Base-by-base conservation (phyloP, 53 echinoderm and acorn worm genomes). In the Hippasteria phrygiana region DNA sequence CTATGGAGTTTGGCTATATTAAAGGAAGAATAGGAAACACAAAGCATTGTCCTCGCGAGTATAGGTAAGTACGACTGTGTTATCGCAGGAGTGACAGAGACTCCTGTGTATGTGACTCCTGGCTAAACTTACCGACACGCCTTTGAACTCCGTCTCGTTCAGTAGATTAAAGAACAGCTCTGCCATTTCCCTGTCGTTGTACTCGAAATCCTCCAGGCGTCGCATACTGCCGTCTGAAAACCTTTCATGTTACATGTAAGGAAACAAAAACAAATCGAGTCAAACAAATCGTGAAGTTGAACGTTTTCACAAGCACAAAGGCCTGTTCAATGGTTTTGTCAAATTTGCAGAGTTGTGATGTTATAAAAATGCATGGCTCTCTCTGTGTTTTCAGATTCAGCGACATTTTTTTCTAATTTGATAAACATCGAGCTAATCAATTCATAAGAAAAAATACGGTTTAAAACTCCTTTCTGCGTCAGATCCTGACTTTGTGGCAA, bases 171-270 rank as follows among this genome's bases (percentile, higher is more conserved):
- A 91, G 59, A 91, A 88, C 24, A 91, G 16, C n/a, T 84, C 31
- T 0, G 53, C 40, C 91, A 91, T 91, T 22, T 91, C 91, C 1
- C 47, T 53, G 56, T 91, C 91, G 11, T 88, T 80, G 22, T 88
- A 88, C 1, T 78, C 71, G 43, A 91, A 88, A 29, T 91, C 91
- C 55, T 91, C 80, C 42, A 91, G 56, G 43, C 91, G 35, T 20
- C 77, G 62, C 22, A 26, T 27, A 26, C 69, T 81, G 7, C 87
- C 87, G 43, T 92, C 90, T 0, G 73, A 13, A 37, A 94, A 90
- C 32, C 75, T 75, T 27, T 36, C 36, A 33, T 13, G 6, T 12
- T 0, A 17, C 29, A 17, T 54, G 14, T 17, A 33, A 65, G 32
- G 34, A 33, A 65, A 29, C 28, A 65, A 65, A 59, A n/a, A n/a